phyloP scores from a whole-genome alignment of 2,888 invertebrate genomes.

The Eristalis arbustorum region DNA sequence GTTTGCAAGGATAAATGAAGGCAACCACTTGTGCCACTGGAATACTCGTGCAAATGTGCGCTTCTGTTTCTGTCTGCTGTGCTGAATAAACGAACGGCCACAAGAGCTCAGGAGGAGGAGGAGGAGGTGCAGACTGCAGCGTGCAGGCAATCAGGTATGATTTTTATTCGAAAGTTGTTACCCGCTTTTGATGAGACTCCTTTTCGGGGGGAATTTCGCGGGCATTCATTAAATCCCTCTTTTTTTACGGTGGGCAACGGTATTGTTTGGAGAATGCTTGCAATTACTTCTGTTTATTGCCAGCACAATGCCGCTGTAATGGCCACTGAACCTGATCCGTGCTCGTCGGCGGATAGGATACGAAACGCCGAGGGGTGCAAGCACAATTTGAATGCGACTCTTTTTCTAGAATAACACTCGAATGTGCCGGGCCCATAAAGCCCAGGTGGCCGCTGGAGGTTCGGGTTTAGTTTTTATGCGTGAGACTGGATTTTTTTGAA shows the following conservation, averaged over 20 bases:
- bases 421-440: no score
- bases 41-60: slow-evolving; percentile 12
- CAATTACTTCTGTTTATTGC: background rate
- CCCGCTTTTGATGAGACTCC: background rate
- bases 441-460: no score
- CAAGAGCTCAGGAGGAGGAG: background rate
- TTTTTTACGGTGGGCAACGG: background rate
- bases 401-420: no score
- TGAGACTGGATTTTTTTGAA: no score
- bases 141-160: slow-evolving; percentile 48
- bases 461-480: no score
- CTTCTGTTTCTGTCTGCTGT: background rate
- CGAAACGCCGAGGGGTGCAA: background rate
- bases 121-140: background rate
- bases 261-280: background rate
- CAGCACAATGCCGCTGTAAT: background rate
- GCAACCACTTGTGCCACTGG: slow-evolving; percentile 24
- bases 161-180: slow-evolving; percentile 22
- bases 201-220: slow-evolving; percentile 2
- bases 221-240: background rate
- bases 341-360: background rate
- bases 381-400: no score
- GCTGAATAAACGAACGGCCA: background rate
- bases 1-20: slow-evolving; percentile 35
- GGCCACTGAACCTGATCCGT: background rate